Evolutionary conservation across 2,888 invertebrate species (phyloP), one percentile per base, ranked within the genome.

Genomic region (Spilarctia lutea): DNA sequence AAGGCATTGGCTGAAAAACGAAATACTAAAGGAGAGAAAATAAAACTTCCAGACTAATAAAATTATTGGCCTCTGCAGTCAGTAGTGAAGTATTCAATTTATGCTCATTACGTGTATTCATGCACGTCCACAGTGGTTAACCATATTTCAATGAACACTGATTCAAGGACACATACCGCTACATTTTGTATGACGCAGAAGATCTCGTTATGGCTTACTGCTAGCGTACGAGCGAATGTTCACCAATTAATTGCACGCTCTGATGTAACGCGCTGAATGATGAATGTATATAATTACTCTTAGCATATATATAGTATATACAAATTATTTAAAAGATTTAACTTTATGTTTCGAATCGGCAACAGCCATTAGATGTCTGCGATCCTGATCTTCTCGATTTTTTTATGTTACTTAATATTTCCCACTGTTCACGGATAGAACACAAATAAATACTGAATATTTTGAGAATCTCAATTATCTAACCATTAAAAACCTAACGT

Each of bases 111-210:
- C 65, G 65, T 63, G 77, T 72, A 75, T 77, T 78, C 81, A 79
- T 65, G 56, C n/a, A 11, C 52, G 27, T 73, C 48, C 45, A 24
- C 20, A n/a, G 24, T 20, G 63, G 63, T 63, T 42, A 35, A 65
- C 35, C 35, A 27, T 52, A 71, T 56, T 65, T 68, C 67, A 73
- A 76, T 72, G 45, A 52, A 45, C 39, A 69, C 70, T 66, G 65
- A 76, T 76, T 85, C 74, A 85, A 80, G 75, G 84, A 77, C 79
- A 48, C 45, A 24, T 27, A 18, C 18, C 27, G 35, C 35, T 30
- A 6, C 30, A 60, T 56, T 33, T 39, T 67, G 33, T 39, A 20
- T 69, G 63, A 68, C 68, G 68, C 45, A 73, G 67, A 67, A 3
- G 33, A 56, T 52, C 52, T 60, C 48, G 10, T 24, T 24, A 35